A percentile compares a stretch with the other conserved stretches of the same genome.
phyloP scores from a whole-genome alignment of 2,797 vertebrate species.

The Gastrophryne carolinensis region DNA sequence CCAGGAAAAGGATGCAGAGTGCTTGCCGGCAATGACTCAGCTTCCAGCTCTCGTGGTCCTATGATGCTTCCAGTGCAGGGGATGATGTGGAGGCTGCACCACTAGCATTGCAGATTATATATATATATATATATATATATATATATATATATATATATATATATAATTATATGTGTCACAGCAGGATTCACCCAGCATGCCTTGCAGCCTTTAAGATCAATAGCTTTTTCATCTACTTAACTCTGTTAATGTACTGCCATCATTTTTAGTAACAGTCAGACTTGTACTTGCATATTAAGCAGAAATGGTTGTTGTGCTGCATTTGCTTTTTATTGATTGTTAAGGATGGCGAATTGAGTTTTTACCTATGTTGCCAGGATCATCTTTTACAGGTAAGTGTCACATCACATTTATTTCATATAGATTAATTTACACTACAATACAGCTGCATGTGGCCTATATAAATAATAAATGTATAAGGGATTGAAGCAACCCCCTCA shows the following conservation, averaged over 20 bases:
- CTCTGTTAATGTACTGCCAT: neutral
- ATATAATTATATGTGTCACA: neutral
- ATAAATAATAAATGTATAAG: no score
- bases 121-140: conserved; percentile 33
- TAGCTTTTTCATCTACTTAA: neutral
- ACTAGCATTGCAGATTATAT: conserved; percentile 57
- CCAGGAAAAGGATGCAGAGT: conserved; percentile 67
- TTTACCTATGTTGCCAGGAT: no score
- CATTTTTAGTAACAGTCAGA: no score
- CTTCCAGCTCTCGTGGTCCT: conserved; percentile 71
- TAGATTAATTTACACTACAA: no score
- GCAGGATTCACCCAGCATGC: conserved; percentile 20
- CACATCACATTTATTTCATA: no score
- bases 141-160: neutral
- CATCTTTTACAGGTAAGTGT: no score
- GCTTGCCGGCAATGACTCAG: conserved; percentile 66
- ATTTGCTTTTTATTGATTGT: no score
- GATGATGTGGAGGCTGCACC: conserved; percentile 55
- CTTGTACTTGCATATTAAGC: no score
- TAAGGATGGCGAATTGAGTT: no score
- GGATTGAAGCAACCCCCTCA: no score
- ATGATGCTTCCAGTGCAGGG: conserved; percentile 68
- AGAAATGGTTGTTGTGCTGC: no score
- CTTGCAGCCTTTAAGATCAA: conserved; percentile 13
- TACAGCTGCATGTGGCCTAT: no score